A percentile compares a stretch with the other conserved stretches of the same genome.
Evolutionary conservation across 2,888 invertebrate genomes (phyloP).

Genomic region (Drosophila histrio): DNA sequence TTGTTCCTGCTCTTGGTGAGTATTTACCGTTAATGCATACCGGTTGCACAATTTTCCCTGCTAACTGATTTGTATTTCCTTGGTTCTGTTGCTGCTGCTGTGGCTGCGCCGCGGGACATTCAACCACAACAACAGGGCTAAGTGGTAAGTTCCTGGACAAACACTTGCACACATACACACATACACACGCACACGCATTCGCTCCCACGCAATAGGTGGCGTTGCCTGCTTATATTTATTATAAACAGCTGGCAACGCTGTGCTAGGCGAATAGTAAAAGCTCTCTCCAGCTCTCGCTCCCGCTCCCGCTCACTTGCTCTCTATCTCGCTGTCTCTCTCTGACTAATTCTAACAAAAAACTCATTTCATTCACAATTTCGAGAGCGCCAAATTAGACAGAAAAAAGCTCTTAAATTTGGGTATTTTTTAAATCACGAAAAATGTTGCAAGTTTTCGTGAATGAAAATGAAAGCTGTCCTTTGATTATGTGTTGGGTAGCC

Average conservation of each 20-base stretch:
- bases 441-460: constrained; percentile 69
- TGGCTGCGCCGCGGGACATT: constrained; percentile 43
- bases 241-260: constrained; percentile 56
- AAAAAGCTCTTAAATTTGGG: constrained; percentile 53
- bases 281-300: constrained; percentile 34
- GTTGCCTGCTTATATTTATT: constrained; percentile 34
- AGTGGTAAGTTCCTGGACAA: constrained; percentile 81
- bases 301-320: neutral
- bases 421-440: constrained; percentile 64
- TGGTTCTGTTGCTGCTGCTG: constrained; percentile 11
- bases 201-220: constrained; percentile 43
- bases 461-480: constrained; percentile 65
- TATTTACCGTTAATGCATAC: constrained; percentile 34
- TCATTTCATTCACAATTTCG: constrained; percentile 73
- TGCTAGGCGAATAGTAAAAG: constrained; percentile 59
- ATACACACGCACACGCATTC: constrained; percentile 1
- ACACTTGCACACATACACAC: constrained; percentile 2
- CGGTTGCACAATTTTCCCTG: neutral
- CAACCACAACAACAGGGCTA: constrained; percentile 79
- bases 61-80: constrained; percentile 9
- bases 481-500: constrained; percentile 5
- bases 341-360: constrained; percentile 6
- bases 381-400: constrained; percentile 46
- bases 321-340: constrained; percentile 8
- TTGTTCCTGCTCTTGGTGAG: constrained; percentile 89